Base-by-base conservation (phyloP, 2,888 invertebrate genomes). In the Orgyia antiqua region DNA sequence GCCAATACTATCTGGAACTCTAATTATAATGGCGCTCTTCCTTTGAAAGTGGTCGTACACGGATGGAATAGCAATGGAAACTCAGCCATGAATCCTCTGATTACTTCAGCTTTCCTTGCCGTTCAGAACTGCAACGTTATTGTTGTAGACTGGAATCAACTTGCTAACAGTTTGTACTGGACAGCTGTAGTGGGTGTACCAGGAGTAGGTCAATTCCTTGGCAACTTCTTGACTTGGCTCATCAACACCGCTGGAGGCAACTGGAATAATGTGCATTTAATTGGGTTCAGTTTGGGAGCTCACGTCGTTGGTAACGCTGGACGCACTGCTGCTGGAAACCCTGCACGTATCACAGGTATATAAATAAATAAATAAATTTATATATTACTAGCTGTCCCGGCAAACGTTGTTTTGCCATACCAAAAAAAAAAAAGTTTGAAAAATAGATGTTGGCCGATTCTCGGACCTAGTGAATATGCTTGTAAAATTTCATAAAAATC, bases 261-360 rank as follows among this genome's bases (percentile, higher is more conserved):
- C 40, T 68, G 72, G 66, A 70, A 70, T 38, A 67, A 75, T 29
- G 61, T 84, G 0, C 87, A 87, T 39, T 52, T 87, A 6, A 54
- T 86, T 4, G 87, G 87, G 9, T 75, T 76, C 60, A 86, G 86
- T 42, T 65, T 87, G 42, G 87, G 87, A 0, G 80, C 84, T 31
- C 87, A 87, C 43, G 61, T 84, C 1, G 76, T 76, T 1, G 83
- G 77, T 2, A 67, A 43, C 10, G 74, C 78, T 11, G 82, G 79
- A 0, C 70, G 75, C 1, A 40, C 50, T 1, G 45, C 59, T 3
- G 55, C 55, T 6, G 42, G 62, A 1, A 50, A 58, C 3, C 33
- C 61, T 4, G 45, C 47, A 2, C 65, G 78, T 38, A 45, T 78
- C 2, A 76, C 77, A 30, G 77, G 79, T 78, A 36, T 34, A 45